Percentiles rank a stretch among this genome's conserved stretches.
Evolutionary conservation across 2,888 invertebrate genomes (phyloP).

Genomic region (Hemicrepidius hirtus): DNA sequence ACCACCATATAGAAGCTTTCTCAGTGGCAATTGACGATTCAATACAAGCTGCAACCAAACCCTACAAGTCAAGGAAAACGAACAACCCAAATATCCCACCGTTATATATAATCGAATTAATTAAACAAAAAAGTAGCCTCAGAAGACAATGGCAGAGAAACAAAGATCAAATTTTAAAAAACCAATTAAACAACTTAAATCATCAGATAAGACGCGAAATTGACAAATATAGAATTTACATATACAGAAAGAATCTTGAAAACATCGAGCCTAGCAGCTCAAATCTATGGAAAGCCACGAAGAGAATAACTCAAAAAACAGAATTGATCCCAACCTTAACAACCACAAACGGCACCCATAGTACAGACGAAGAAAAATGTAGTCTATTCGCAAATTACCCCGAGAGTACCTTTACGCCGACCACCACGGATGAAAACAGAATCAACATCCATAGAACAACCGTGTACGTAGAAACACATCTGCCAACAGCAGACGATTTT

Average conservation of each 20-base stretch:
- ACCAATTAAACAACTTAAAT: conserved; percentile 11
- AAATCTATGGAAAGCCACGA: conserved; percentile 14
- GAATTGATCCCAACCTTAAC: background rate
- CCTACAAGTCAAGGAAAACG: conserved; percentile 6
- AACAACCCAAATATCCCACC: conserved; percentile 21
- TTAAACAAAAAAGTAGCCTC: no score
- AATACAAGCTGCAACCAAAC: conserved; percentile 15
- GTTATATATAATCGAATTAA: conserved; percentile 2
- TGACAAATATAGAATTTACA: conserved; percentile 19
- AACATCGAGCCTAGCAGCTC: conserved; percentile 19
- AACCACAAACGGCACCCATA: conserved; percentile 1
- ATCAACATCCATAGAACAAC: no score
- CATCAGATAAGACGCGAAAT: conserved; percentile 20
- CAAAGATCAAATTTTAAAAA: conserved; percentile 3
- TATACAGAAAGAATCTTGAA: conserved; percentile 14
- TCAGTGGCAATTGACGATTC: conserved; percentile 18
- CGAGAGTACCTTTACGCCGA: no score
- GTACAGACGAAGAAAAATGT: no score
- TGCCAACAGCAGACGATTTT: no score
- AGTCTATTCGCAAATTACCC: no score
- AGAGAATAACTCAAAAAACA: background rate
- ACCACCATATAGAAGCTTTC: background rate
- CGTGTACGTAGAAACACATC: no score
- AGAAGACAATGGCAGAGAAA: conserved; percentile 24
- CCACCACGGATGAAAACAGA: no score